phyloP scores from a whole-genome alignment of 2,888 invertebrate species.

The Eumerus sabulonum region DNA sequence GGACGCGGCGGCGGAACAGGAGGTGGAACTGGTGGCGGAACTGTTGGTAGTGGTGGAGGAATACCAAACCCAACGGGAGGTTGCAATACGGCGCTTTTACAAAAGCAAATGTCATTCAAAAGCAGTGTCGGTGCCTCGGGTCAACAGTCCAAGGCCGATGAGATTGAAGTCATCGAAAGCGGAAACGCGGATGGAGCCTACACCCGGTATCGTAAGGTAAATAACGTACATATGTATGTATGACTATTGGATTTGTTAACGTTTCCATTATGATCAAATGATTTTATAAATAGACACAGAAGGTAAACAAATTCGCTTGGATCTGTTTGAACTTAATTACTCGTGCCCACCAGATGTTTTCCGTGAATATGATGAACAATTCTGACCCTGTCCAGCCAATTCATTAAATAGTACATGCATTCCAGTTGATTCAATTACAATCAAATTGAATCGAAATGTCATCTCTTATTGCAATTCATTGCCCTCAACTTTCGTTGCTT shows the following conservation, averaged over 20 bases:
- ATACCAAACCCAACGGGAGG: conserved; percentile 76
- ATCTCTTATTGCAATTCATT: conserved; percentile 32
- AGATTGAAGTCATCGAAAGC: conserved; percentile 77
- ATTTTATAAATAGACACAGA: conserved; percentile 53
- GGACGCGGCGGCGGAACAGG: conserved; percentile 65
- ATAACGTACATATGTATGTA: conserved; percentile 16
- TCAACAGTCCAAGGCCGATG: conserved; percentile 75
- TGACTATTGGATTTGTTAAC: neutral
- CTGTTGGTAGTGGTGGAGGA: conserved; percentile 76
- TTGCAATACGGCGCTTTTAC: conserved; percentile 74
- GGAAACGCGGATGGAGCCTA: conserved; percentile 73
- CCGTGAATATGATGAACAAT: conserved; percentile 4
- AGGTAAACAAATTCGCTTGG: conserved; percentile 47
- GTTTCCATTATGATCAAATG: neutral
- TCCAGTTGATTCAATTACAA: conserved; percentile 45
- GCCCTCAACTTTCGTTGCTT: conserved; percentile 30
- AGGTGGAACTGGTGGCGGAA: conserved; percentile 69
- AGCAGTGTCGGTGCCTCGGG: conserved; percentile 74
- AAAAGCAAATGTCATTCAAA: conserved; percentile 78
- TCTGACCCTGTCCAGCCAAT: no score
- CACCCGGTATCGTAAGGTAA: conserved; percentile 75
- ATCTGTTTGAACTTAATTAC: neutral
- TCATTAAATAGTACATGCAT: neutral
- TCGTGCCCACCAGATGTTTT: conserved; percentile 51
- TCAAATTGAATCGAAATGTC: conserved; percentile 35